phyloP scores from a whole-genome alignment of 2,888 invertebrate genomes.

The Thumatha senex region DNA sequence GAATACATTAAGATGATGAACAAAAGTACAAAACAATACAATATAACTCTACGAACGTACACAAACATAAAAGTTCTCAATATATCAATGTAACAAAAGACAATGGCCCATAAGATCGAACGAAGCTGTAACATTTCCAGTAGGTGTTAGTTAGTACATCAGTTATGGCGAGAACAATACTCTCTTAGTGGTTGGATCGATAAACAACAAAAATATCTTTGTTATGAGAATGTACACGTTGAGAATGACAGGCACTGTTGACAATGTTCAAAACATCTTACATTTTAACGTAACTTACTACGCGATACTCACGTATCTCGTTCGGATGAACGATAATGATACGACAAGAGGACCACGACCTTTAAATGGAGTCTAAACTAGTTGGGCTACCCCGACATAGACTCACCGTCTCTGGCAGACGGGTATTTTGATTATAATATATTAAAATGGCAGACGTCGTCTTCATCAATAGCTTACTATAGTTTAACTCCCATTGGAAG shows the following conservation, averaged over 20 bases:
- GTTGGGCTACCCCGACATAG: no score
- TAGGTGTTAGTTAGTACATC: not conserved
- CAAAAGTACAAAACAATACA: not conserved
- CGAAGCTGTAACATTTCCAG: not conserved
- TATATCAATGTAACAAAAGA: not conserved
- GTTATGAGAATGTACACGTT: not conserved
- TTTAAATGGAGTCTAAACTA: no score
- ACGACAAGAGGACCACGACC: no score
- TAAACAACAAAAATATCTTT: constrained; percentile 1
- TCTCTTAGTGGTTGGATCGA: not conserved
- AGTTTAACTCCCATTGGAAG: no score
- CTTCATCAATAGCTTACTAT: no score
- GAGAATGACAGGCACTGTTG: not conserved
- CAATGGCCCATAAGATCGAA: not conserved
- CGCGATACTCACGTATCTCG: no score
- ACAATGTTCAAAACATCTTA: not conserved
- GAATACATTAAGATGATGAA: no score
- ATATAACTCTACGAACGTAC: not conserved
- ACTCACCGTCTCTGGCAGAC: no score
- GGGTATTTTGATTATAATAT: no score
- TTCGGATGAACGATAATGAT: no score
- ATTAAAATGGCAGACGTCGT: no score
- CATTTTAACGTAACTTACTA: not conserved
- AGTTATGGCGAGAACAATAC: constrained; percentile 2
- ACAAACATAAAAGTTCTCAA: not conserved